These are phyloP conservation scores for Syncerus caffer DNA, from an alignment of 2,797 vertebrate genomes.

Conservation along the genomic window DNA sequence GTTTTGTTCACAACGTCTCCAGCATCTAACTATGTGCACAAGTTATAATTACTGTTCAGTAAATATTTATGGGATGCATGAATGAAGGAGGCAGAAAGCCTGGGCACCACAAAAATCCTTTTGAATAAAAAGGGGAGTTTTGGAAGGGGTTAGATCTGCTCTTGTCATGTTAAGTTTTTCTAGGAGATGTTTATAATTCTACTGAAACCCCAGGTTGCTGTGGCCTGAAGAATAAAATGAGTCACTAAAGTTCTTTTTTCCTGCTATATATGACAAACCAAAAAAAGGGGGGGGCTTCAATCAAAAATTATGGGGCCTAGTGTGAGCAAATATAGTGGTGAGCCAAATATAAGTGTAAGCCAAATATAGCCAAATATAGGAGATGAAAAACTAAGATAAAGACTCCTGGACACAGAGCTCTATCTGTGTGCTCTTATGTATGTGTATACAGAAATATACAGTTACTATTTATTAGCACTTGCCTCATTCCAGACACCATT, in stretches of 20 bases:
- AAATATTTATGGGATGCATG: background rate
- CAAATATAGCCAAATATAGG: background rate
- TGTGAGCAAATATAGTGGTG: background rate
- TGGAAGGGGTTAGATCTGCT: background rate
- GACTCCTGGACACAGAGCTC: background rate
- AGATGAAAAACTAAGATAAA: background rate
- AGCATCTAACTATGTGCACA: background rate
- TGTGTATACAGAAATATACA: background rate
- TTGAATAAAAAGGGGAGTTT: background rate
- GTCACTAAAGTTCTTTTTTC: background rate
- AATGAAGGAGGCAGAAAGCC: background rate
- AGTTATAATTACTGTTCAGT: background rate
- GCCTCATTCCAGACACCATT: background rate
- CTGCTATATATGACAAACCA: background rate
- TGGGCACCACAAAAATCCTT: background rate
- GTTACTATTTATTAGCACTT: background rate
- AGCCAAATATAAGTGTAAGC: background rate
- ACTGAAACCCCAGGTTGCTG: background rate
- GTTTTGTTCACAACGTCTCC: background rate
- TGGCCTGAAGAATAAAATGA: background rate
- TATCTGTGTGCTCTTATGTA: background rate
- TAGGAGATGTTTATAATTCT: background rate
- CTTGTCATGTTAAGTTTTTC: background rate
- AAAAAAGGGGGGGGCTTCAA: background rate
- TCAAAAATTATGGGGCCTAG: background rate